A percentile compares a stretch with the other conserved stretches of the same genome.
Conservation (phyloP, 1,140 invertebrate species). For the Dendrolimus punctatus region DNA sequence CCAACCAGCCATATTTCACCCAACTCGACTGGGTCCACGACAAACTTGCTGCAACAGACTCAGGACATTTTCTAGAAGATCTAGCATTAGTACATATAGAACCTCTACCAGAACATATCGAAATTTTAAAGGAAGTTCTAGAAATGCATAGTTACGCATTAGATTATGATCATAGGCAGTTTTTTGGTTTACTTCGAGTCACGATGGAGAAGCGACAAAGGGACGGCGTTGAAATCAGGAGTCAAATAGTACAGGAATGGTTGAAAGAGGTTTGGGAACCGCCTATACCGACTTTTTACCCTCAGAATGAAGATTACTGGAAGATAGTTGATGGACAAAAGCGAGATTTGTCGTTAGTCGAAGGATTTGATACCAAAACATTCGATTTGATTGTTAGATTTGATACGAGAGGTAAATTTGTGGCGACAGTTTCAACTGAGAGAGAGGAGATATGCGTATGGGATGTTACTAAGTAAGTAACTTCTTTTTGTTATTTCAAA, state of each 20-base stretch:
- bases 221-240: slow-evolving; percentile 41
- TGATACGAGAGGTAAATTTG: slow-evolving; percentile 74
- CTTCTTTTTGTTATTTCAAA: neutral
- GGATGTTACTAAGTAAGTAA: slow-evolving; percentile 77
- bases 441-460: slow-evolving; percentile 86
- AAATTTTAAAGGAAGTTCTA: slow-evolving; percentile 76
- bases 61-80: slow-evolving; percentile 78
- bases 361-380: slow-evolving; percentile 58
- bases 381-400: slow-evolving; percentile 74
- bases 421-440: slow-evolving; percentile 81
- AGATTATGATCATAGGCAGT: slow-evolving; percentile 83
- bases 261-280: slow-evolving; percentile 59
- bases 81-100: slow-evolving; percentile 70
- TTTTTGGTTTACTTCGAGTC: slow-evolving; percentile 78
- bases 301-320: slow-evolving; percentile 58
- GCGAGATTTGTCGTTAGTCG: slow-evolving; percentile 42
- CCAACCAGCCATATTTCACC: slow-evolving; percentile 69
- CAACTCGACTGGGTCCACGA: slow-evolving; percentile 82
- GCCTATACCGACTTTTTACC: slow-evolving; percentile 71
- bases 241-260: slow-evolving; percentile 58
- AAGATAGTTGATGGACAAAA: slow-evolving; percentile 44
- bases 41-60: slow-evolving; percentile 81
- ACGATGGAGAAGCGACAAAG: slow-evolving; percentile 67
- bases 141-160: slow-evolving; percentile 77
- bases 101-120: slow-evolving; percentile 72